A percentile compares a stretch with the other conserved stretches of the same genome.
phyloP scores from a whole-genome alignment of 2,113 vertebrate species.

The Petrocephalus zakoni region DNA sequence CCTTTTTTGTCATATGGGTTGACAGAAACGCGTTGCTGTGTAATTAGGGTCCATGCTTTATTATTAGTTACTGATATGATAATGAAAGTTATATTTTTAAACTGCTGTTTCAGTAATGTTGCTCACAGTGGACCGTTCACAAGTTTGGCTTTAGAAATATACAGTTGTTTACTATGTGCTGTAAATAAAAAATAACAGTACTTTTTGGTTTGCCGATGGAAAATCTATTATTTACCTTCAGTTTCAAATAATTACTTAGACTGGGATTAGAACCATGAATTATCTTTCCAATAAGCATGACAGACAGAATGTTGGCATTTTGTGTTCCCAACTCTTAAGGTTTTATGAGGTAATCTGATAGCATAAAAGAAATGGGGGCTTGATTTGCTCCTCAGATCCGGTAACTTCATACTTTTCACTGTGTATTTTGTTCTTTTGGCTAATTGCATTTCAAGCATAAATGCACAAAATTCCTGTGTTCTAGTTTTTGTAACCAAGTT shows the following conservation, averaged over 20 bases:
- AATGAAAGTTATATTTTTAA: neutral
- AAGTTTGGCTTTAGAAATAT: neutral
- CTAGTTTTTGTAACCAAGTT: neutral
- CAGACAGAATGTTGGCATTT: neutral
- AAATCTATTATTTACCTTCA: neutral
- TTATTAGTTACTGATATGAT: neutral
- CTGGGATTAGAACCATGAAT: neutral
- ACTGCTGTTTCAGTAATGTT: neutral
- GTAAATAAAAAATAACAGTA: neutral
- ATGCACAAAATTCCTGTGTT: neutral
- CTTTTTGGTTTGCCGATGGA: neutral
- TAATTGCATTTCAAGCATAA: neutral
- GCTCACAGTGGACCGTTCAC: neutral
- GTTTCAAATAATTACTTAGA: neutral
- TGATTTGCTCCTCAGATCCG: neutral
- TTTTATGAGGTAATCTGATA: constrained; percentile 8
- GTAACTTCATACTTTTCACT: neutral
- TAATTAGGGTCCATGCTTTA: neutral
- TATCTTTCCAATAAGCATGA: neutral
- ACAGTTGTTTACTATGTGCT: neutral
- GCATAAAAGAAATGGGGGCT: neutral
- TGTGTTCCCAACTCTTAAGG: neutral
- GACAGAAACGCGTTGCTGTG: neutral
- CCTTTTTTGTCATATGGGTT: neutral
- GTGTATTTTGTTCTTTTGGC: neutral